Evolutionary conservation across 2,113 vertebrate species (phyloP).

Genomic region (Butastur rufipennis): DNA sequence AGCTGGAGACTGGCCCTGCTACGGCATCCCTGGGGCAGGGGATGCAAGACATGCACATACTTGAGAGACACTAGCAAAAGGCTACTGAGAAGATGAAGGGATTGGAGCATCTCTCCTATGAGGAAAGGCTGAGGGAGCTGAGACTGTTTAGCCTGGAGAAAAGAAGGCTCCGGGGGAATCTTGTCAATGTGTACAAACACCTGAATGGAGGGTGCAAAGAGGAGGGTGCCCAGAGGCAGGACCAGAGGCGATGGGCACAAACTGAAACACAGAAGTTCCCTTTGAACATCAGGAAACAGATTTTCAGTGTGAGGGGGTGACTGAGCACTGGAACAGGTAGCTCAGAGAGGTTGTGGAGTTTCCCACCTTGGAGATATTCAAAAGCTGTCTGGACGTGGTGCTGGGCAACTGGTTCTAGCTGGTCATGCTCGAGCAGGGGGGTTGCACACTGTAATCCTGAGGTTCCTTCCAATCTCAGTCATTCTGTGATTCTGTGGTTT

Average conservation of each 20-base stretch:
- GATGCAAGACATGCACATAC: rapidly evolving
- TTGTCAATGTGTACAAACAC: neutral
- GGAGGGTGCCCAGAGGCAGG: neutral
- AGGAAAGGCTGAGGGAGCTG: neutral
- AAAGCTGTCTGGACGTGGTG: neutral
- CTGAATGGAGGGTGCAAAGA: neutral
- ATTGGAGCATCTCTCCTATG: neutral
- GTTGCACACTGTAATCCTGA: rapidly evolving
- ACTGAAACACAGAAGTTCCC: neutral
- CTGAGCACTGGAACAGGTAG: neutral
- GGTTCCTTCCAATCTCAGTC: neutral
- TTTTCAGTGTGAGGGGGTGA: neutral
- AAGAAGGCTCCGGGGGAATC: neutral
- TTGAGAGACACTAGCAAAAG: neutral
- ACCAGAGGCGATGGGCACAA: neutral
- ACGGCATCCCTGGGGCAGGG: rapidly evolving
- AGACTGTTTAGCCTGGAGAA: neutral
- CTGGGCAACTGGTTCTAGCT: neutral
- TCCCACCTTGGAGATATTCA: neutral
- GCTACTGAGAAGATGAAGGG: neutral
- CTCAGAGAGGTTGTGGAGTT: neutral
- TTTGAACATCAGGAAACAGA: neutral
- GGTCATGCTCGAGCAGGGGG: neutral
- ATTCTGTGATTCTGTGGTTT: neutral
- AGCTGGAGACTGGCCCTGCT: neutral